These are phyloP conservation scores for Oligia strigilis DNA, from an alignment of 2,888 invertebrate species.

Conservation along the genomic window DNA sequence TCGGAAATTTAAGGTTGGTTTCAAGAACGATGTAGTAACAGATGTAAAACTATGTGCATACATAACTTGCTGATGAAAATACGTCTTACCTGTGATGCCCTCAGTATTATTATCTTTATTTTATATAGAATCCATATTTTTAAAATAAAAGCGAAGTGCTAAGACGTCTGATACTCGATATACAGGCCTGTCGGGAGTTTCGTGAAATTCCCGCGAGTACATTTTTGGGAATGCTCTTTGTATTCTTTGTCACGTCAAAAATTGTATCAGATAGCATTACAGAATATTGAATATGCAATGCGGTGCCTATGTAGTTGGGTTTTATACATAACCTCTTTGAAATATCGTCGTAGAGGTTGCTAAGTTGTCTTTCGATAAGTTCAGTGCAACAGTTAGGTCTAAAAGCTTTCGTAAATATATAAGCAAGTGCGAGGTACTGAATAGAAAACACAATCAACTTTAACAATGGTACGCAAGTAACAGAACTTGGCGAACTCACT, in stretches of 20 bases:
- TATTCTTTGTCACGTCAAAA: slow-evolving; percentile 77
- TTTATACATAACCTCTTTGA: slow-evolving; percentile 16
- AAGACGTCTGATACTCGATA: slow-evolving; percentile 79
- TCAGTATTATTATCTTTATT: slow-evolving; percentile 63
- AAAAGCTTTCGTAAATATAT: slow-evolving; percentile 55
- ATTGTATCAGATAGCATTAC: slow-evolving; percentile 77
- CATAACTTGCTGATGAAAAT: slow-evolving; percentile 38
- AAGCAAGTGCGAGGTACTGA: slow-evolving; percentile 62
- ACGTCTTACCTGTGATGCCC: slow-evolving; percentile 38
- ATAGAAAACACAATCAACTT: slow-evolving; percentile 76
- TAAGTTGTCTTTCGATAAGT: slow-evolving; percentile 34
- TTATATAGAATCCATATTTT: slow-evolving; percentile 70
- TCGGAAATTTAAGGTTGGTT: slow-evolving; percentile 38
- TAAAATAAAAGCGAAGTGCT: slow-evolving; percentile 75
- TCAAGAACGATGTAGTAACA: slow-evolving; percentile 34
- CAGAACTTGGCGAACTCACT: slow-evolving; percentile 79
- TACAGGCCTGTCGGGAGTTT: slow-evolving; percentile 74
- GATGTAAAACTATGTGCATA: slow-evolving; percentile 60
- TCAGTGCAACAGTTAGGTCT: slow-evolving; percentile 41
- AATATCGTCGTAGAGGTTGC: slow-evolving; percentile 22
- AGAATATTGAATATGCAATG: slow-evolving; percentile 69
- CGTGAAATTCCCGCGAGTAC: slow-evolving; percentile 74
- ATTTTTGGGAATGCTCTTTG: slow-evolving; percentile 75
- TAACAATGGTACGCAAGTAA: slow-evolving; percentile 81
- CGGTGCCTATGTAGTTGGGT: slow-evolving; percentile 18